A percentile compares a stretch with the other conserved stretches of the same genome.
Conservation (phyloP, 2,113 vertebrate species). For the Scomber colias region DNA sequence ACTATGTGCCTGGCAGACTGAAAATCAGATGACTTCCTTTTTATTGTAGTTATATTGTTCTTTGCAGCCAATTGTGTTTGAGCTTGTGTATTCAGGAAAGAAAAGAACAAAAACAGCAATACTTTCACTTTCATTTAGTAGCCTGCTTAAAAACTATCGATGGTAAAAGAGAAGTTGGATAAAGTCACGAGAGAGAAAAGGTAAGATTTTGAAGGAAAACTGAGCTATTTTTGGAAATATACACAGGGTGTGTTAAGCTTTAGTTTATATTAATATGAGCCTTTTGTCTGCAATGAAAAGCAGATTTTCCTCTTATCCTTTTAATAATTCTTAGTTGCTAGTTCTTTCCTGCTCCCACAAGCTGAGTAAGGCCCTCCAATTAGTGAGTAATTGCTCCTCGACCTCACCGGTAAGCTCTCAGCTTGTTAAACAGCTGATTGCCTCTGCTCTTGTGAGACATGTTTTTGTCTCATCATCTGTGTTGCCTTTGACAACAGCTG, state of each 20-base stretch:
- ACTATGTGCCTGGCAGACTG: background rate
- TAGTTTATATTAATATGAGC: background rate
- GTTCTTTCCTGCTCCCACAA: conserved; percentile 11
- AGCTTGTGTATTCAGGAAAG: conserved; percentile 35
- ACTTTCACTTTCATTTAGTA: background rate
- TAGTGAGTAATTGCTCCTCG: conserved; percentile 21
- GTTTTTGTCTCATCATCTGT: conserved; percentile 12
- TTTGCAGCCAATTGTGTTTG: background rate
- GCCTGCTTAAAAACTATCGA: background rate
- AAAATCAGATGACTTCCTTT: conserved; percentile 1
- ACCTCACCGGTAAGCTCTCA: conserved; percentile 27
- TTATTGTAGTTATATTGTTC: background rate
- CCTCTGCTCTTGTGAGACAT: conserved; percentile 18
- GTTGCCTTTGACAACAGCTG: background rate
- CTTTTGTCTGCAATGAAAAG: background rate
- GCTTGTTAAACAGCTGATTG: conserved; percentile 13
- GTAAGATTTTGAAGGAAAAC: background rate
- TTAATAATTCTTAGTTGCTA: background rate
- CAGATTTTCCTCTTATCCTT: background rate
- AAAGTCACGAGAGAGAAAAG: background rate
- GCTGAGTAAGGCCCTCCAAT: conserved; percentile 42
- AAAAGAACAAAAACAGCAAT: conserved; percentile 19
- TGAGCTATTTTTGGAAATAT: background rate
- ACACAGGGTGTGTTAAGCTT: background rate
- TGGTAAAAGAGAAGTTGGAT: background rate